Evolutionary conservation across 92 coral and sea anemone species (phyloP).

Genomic region (Parazoanthus atlanticus): DNA sequence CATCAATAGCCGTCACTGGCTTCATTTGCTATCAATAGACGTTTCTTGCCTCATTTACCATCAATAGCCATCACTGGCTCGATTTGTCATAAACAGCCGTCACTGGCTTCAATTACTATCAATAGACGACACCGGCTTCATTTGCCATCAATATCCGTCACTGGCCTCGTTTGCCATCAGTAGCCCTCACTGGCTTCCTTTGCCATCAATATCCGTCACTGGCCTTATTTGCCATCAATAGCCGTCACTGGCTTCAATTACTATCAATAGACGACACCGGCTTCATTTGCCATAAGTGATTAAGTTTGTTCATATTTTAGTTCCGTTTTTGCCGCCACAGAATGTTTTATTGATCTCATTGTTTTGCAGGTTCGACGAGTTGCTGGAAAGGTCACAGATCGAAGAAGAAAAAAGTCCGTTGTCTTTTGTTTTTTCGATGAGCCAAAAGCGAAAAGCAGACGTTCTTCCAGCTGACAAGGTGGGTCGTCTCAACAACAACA

Average conservation of each 20-base stretch:
- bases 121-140: too few species aligned
- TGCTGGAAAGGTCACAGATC: constrained; percentile 49
- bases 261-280: too few species aligned
- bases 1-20: not conserved
- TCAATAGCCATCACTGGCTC: not conserved
- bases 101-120: too few species aligned
- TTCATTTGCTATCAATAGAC: not conserved
- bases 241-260: too few species aligned
- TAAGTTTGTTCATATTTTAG: too few species aligned
- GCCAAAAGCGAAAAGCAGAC: constrained; percentile 60
- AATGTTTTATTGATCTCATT: not conserved
- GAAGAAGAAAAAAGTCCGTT: constrained; percentile 40
- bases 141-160: too few species aligned
- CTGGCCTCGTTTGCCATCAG: too few species aligned
- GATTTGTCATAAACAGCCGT: too few species aligned
- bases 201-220: too few species aligned
- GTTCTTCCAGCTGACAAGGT: constrained; percentile 57
- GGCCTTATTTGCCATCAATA: too few species aligned
- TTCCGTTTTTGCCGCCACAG: not conserved
- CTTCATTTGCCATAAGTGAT: too few species aligned
- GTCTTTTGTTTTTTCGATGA: constrained; percentile 9
- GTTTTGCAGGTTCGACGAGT: constrained; percentile 52
- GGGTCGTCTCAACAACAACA: not conserved
- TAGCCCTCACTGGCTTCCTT: too few species aligned
- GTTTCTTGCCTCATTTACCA: not conserved